Base-by-base conservation (phyloP, 2,888 invertebrate genomes). In the Pandemis cinnamomeana region DNA sequence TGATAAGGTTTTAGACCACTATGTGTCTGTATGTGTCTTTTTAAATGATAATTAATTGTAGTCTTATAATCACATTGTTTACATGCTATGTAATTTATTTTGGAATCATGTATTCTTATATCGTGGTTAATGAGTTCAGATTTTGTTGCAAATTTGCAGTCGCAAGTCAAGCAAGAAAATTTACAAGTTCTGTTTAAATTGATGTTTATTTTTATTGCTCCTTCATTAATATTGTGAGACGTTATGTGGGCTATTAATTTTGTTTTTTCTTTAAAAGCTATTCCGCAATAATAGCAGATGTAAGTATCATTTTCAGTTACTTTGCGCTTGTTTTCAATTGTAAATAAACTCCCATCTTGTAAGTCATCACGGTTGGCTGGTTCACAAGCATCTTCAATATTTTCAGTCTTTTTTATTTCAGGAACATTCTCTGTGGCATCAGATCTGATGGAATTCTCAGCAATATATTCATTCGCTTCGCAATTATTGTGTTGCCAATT, bases 21-120 rank as follows among this genome's bases (percentile, higher is more conserved):
- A 27, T 69, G 72, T 13, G 11, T 27, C 8, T 15, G 10, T 5
- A 69, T n/a, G 58, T 72, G 72, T 1, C 6, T 0, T 48, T 58
- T 46, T 7, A 72, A 42, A 1, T 4, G 0, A 2, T 0, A 0
- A 11, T 2, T 42, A 0, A 10, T 0, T 4, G 5, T 10, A 58
- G 58, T 69, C 41, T 72, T 72, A 27, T 72, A 64, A 15, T 72
- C 58, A 10, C 72, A 72, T 1, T 41, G 7, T 8, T 13, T 60
- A 20, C 72, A 72, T 0, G 63, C 58, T 42, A 27, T 42, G 51
- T 61, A 61, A 10, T 61, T 42, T 20, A 58, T 44, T 20, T 72
- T 63, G 0, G 68, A 68, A 48, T 48, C n/a, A n/a, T 72, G 73
- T 15, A 15, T 36, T 44, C 61, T 41, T 1, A 73, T 66, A 11